Base-by-base conservation (phyloP, 1,140 invertebrate species). In the Camponotus vicinus region DNA sequence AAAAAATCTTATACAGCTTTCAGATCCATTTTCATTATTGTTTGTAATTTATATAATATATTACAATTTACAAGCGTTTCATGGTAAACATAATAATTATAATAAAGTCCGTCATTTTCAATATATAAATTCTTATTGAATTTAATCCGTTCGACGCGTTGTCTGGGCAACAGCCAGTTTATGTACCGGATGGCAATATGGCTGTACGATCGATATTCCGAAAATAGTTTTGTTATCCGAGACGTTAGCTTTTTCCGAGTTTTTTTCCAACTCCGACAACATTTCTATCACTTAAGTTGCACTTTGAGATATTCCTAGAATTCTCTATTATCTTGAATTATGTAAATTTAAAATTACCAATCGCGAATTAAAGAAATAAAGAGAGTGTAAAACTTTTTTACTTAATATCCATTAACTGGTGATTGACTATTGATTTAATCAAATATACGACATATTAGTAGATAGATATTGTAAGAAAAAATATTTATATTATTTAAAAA, bases 171-270 rank as follows among this genome's bases (percentile, higher is more conserved):
- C 86, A 77, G 71, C 70, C 69, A 84, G 66, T 88, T 83, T 59
- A 34, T 70, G 87, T 85, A 79, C 49, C 67, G 64, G 73, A 45
- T 49, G 52, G 63, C 59, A 86, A 83, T 69, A 85, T 90, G 79
- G 79, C 87, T 78, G 84, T 73, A 37, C 84, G 90, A 88, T 91
- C 90, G 87, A 91, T 91, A 88, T 80, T 79, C 87, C 86, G 71
- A 91, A 88, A 90, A 91, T 91, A 91, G 89, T 90, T 90, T 90
- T 85, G 64, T 79, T 89, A 83, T 70, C 73, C 86, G 83, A 78
- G 59, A 88, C 77, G 70, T 52, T 80, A 61, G 69, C 40, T 57
- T 86, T 86, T 70, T 63, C 32, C 71, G 9, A n/a, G 32, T 59
- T 77, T 42, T 71, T 84, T 71, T 52, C 49, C 86, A 49, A 13